These are phyloP conservation scores for Platorchestia sp. DNA, from an alignment of 1,140 invertebrate genomes.

Conservation along the genomic window DNA sequence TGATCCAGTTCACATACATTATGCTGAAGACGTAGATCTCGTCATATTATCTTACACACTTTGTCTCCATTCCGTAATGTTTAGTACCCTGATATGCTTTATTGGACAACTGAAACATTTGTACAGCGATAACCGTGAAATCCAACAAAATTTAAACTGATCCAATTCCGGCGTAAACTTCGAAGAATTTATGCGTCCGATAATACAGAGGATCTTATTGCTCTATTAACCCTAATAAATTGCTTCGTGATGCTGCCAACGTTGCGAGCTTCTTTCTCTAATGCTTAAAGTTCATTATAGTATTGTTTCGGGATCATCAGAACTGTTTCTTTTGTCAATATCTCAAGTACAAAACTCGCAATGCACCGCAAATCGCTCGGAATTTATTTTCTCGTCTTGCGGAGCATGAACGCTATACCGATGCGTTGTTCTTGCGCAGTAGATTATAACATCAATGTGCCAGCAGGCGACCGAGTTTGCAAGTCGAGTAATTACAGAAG, in stretches of 20 bases:
- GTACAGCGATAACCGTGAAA: background rate
- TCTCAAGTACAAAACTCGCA: background rate
- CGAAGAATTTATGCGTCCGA: background rate
- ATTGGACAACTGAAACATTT: background rate
- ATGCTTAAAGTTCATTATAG: background rate
- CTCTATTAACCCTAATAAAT: background rate
- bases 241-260: background rate
- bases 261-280: background rate
- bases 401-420: background rate
- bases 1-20: background rate
- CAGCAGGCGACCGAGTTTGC: background rate
- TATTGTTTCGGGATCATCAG: background rate
- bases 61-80: background rate
- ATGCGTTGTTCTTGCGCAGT: background rate
- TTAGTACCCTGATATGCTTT: background rate
- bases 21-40: background rate
- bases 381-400: background rate
- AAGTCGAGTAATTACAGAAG: background rate
- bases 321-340: background rate
- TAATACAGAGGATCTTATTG: background rate
- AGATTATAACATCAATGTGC: background rate
- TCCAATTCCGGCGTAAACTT: background rate
- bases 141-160: background rate
- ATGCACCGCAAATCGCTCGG: background rate
- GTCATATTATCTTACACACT: background rate